Conservation (phyloP, 2,888 invertebrate species). For the Mellilla xanthometata region DNA sequence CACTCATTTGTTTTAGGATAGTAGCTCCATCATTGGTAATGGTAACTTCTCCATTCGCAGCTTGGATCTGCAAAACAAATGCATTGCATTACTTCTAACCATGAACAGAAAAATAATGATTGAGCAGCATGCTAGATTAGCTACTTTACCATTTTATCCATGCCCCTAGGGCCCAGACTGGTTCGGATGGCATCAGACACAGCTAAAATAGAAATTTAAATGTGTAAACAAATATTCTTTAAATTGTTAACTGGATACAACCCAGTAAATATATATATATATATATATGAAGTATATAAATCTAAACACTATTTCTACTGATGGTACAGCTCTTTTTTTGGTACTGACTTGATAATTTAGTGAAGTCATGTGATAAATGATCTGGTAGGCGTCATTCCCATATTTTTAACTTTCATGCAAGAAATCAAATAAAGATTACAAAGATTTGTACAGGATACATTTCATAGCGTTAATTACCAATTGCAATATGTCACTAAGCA, state of each 20-base stretch:
- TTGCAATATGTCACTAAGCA: background rate
- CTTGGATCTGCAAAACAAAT: conserved; percentile 91
- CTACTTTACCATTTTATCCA: conserved; percentile 97
- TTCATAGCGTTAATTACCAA: background rate
- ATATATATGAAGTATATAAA: too few relatives aligned
- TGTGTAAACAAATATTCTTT: too few relatives aligned
- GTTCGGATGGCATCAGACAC: conserved; percentile 99
- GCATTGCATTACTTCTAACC: background rate
- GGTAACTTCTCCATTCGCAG: conserved; percentile 98
- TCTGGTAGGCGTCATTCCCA: too few relatives aligned
- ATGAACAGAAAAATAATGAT: too few relatives aligned
- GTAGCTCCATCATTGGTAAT: conserved; percentile 99
- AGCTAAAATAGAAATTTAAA: conserved; percentile 82
- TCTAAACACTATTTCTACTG: too few relatives aligned
- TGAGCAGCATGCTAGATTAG: background rate
- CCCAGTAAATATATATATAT: too few relatives aligned
- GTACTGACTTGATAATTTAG: too few relatives aligned
- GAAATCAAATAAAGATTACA: too few relatives aligned
- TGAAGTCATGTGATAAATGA: background rate
- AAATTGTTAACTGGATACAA: too few relatives aligned
- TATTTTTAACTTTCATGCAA: background rate
- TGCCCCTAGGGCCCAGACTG: conserved; percentile 98
- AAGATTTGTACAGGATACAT: background rate
- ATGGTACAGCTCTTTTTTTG: too few relatives aligned
- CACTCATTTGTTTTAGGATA: conserved; percentile 99